Conservation (phyloP, 2,797 vertebrate species). For the Lacerta viridis region DNA sequence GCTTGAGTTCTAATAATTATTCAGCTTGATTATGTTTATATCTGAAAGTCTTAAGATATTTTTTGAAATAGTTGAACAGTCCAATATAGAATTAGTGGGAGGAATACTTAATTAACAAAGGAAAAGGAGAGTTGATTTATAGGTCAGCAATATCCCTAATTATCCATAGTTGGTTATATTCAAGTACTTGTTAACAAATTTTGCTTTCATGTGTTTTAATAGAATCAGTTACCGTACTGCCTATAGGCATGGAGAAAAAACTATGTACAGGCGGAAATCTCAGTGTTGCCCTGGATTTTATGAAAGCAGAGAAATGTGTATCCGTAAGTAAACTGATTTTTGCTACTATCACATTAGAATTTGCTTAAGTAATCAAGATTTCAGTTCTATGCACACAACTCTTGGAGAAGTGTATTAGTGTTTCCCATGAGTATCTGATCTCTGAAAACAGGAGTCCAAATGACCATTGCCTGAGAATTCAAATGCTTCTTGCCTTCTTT, state of each 20-base stretch:
- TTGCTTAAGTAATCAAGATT: background rate
- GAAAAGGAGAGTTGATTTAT: background rate
- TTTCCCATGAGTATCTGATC: background rate
- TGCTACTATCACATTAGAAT: background rate
- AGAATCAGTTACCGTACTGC: slow-evolving; percentile 95
- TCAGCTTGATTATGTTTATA: background rate
- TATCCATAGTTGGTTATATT: slow-evolving; percentile 17
- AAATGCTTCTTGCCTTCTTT: background rate
- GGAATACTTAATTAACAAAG: slow-evolving; percentile 7
- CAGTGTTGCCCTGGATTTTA: slow-evolving; percentile 97
- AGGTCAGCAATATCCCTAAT: background rate
- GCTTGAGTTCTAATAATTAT: background rate
- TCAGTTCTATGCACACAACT: fast-evolving
- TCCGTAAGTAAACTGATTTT: slow-evolving; percentile 88
- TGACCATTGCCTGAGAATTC: background rate
- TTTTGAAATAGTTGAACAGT: background rate
- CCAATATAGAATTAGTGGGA: background rate
- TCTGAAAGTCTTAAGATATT: background rate
- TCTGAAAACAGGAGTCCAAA: background rate
- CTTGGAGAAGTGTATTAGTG: background rate
- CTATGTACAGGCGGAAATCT: slow-evolving; percentile 95
- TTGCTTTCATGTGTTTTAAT: slow-evolving; percentile 33
- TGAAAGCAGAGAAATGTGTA: slow-evolving; percentile 91
- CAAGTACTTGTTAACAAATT: background rate
- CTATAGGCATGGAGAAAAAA: slow-evolving; percentile 94